These are phyloP conservation scores for Tanypteryx hageni DNA, from an alignment of 2,888 invertebrate genomes.

Conservation along the genomic window DNA sequence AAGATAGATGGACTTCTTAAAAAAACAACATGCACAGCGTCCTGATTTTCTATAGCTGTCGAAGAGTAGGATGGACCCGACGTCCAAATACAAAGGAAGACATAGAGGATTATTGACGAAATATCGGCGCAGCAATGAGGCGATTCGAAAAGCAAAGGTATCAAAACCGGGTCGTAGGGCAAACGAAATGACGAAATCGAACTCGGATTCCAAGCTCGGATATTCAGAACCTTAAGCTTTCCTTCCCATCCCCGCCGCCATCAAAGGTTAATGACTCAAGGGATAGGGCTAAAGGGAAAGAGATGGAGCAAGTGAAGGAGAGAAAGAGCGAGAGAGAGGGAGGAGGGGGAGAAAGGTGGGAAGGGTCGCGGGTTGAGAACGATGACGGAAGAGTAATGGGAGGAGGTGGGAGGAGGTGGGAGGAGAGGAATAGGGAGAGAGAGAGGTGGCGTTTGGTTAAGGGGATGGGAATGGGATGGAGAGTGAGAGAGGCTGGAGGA, in stretches of 20 bases:
- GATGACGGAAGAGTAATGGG: slow-evolving; percentile 31
- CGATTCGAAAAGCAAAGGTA: background rate
- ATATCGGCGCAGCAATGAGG: background rate
- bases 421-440: background rate
- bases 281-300: background rate
- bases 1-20: background rate
- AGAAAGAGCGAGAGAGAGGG: background rate
- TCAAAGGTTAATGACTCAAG: background rate
- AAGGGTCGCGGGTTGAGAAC: background rate
- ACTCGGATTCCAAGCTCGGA: background rate
- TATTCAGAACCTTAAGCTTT: background rate
- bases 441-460: background rate
- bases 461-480: background rate
- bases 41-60: background rate
- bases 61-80: background rate
- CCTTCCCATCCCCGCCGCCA: background rate
- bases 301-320: background rate
- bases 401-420: slow-evolving; percentile 14
- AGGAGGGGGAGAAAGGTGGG: background rate
- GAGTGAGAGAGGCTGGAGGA: background rate
- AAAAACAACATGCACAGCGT: background rate
- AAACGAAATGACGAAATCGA: background rate
- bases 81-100: background rate
- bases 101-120: background rate
- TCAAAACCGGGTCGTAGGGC: background rate